Conservation (phyloP, 2,797 vertebrate genomes). For the Cirrhinus mrigala region DNA sequence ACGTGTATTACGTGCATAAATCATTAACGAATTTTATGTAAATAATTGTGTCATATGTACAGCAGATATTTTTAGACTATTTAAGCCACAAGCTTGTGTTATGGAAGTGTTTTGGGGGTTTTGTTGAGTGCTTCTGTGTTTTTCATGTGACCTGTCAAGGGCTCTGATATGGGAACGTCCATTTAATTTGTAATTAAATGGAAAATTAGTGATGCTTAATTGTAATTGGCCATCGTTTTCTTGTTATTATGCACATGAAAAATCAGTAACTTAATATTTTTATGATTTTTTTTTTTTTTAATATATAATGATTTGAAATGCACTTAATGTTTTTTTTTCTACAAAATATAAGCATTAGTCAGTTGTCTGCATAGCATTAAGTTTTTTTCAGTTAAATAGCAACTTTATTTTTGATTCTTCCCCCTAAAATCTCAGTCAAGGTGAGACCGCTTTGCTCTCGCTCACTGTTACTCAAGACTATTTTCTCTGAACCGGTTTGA, state of each 20-base stretch:
- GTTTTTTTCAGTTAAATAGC: not conserved
- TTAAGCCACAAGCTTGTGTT: conserved; percentile 90
- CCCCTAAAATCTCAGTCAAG: not conserved
- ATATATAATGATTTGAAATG: not conserved
- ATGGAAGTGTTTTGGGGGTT: conserved; percentile 77
- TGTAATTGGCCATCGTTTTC: not conserved
- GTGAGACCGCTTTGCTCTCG: not conserved
- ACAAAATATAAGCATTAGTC: not conserved
- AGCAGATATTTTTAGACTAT: conserved; percentile 95
- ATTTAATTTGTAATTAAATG: conserved; percentile 19
- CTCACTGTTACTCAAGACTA: not conserved
- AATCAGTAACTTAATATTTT: conserved; percentile 9
- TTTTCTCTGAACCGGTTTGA: not conserved
- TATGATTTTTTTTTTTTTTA: conserved; percentile 28
- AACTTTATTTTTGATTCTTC: not conserved
- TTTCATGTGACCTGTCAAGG: conserved; percentile 36
- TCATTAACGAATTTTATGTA: conserved; percentile 82
- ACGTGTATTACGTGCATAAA: conserved; percentile 57
- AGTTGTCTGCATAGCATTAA: conserved; percentile 13
- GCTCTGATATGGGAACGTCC: conserved; percentile 24
- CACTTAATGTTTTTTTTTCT: conserved; percentile 9
- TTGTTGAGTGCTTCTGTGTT: conserved; percentile 61
- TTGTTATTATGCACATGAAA: not conserved
- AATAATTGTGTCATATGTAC: conserved; percentile 92
- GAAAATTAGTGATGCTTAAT: conserved; percentile 8